Conservation (phyloP, 2,113 vertebrate genomes). For the Callionymus lyra region DNA sequence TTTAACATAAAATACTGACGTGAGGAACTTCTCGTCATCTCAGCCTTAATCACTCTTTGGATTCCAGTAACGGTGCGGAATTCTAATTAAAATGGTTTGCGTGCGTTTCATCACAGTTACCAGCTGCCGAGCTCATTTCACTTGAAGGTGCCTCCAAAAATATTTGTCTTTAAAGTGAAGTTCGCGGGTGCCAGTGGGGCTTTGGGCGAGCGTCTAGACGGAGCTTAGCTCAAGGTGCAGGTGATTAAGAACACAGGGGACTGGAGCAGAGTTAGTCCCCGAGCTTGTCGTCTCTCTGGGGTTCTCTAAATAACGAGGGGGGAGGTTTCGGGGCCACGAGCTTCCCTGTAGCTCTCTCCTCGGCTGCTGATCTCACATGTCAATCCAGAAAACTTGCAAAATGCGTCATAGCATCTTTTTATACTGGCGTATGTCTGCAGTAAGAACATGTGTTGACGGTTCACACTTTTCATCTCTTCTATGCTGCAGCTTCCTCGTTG, state of each 20-base stretch:
- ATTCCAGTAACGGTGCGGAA: no score
- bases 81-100: neutral
- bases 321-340: conserved; percentile 15
- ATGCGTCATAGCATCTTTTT: conserved; percentile 23
- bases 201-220: conserved; percentile 30
- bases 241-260: conserved; percentile 43
- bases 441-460: neutral
- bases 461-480: conserved; percentile 3
- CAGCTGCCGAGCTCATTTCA: conserved; percentile 24
- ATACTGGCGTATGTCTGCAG: conserved; percentile 2
- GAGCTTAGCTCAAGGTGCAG: conserved; percentile 34
- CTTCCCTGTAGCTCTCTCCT: conserved; percentile 27
- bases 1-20: no score
- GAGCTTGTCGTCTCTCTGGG: conserved; percentile 28
- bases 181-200: neutral
- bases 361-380: conserved; percentile 28
- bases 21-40: no score
- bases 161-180: conserved; percentile 22
- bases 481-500: conserved; percentile 28
- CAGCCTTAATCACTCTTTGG: no score
- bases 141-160: conserved; percentile 11
- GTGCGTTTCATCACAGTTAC: conserved; percentile 33
- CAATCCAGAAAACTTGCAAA: conserved; percentile 33
- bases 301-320: conserved; percentile 34
- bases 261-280: conserved; percentile 35